Percentiles rank a stretch among this genome's conserved stretches.
Conservation (phyloP, 2,888 invertebrate species). For the Thera britannica region DNA sequence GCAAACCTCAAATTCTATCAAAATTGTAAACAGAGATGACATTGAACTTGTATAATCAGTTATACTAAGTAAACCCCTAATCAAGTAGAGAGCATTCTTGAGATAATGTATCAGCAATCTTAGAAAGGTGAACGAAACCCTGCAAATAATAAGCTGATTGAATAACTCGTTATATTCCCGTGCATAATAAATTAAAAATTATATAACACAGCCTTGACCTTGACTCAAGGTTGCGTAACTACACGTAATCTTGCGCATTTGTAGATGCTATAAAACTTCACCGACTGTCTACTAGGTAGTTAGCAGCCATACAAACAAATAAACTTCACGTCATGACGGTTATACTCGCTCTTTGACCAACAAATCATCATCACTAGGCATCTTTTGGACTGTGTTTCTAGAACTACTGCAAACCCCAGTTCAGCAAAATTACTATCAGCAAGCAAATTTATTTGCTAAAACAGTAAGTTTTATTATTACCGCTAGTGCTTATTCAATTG, state of each 20-base stretch:
- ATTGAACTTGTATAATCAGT: slow-evolving; percentile 5
- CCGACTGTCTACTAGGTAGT: slow-evolving; percentile 5
- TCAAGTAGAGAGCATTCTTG: too few relatives aligned
- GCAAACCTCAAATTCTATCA: too few relatives aligned
- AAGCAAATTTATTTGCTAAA: too few relatives aligned
- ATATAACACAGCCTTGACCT: slow-evolving; percentile 30
- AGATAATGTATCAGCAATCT: background rate
- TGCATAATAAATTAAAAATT: slow-evolving; percentile 26
- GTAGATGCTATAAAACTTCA: slow-evolving; percentile 12
- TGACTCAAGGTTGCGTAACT: slow-evolving; percentile 27
- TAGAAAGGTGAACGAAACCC: slow-evolving; percentile 7
- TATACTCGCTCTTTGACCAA: background rate
- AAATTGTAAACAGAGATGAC: too few relatives aligned
- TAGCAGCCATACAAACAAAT: slow-evolving; percentile 5
- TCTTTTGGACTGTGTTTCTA: too few relatives aligned
- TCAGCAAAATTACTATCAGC: background rate
- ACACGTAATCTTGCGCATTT: slow-evolving; percentile 21
- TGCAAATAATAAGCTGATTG: slow-evolving; percentile 16
- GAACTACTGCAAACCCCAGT: background rate
- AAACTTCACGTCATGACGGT: background rate
- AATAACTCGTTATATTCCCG: slow-evolving; percentile 17
- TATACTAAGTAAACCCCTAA: too few relatives aligned
- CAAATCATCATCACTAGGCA: too few relatives aligned
- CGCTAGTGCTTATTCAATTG: slow-evolving; percentile 2
- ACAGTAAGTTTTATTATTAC: background rate